Evolutionary conservation across 2,797 vertebrate species (phyloP).

Genomic region (Macropus fuliginosus): DNA sequence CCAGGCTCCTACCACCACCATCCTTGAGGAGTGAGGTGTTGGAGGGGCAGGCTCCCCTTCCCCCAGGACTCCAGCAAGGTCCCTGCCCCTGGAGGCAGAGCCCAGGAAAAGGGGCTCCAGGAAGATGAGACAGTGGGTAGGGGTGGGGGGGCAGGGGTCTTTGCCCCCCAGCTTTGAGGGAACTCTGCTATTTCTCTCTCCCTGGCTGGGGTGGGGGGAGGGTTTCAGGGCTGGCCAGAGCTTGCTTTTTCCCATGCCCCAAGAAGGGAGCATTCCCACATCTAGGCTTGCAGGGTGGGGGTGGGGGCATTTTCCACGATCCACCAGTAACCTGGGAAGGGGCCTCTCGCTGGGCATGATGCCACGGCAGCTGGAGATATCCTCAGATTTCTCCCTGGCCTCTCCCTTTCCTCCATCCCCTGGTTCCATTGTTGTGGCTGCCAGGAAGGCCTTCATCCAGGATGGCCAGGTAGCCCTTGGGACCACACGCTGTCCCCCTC

Average conservation of each 20-base stretch:
- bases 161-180: slow-evolving; percentile 62
- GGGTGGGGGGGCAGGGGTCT: slow-evolving; percentile 71
- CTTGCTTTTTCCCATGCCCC: slow-evolving; percentile 29
- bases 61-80: slow-evolving; percentile 69
- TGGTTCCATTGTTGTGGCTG: slow-evolving; percentile 60
- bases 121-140: slow-evolving; percentile 57
- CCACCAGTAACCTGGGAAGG: slow-evolving; percentile 43
- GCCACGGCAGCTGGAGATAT: slow-evolving; percentile 49
- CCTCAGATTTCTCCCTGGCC: slow-evolving; percentile 54
- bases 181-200: slow-evolving; percentile 68
- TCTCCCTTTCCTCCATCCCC: slow-evolving; percentile 60
- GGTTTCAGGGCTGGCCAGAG: slow-evolving; percentile 28
- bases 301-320: slow-evolving; percentile 34
- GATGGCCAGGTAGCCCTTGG: neutral
- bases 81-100: slow-evolving; percentile 77
- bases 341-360: slow-evolving; percentile 29
- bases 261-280: slow-evolving; percentile 61
- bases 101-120: slow-evolving; percentile 68
- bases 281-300: slow-evolving; percentile 9
- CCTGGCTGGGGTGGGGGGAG: slow-evolving; percentile 52
- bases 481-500: neutral
- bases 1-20: slow-evolving; percentile 77
- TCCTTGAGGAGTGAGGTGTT: slow-evolving; percentile 66
- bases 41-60: slow-evolving; percentile 75
- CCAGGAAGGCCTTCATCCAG: slow-evolving; percentile 33